Evolutionary conservation across 2,888 invertebrate species (phyloP).

Genomic region (Dryobota labecula): DNA sequence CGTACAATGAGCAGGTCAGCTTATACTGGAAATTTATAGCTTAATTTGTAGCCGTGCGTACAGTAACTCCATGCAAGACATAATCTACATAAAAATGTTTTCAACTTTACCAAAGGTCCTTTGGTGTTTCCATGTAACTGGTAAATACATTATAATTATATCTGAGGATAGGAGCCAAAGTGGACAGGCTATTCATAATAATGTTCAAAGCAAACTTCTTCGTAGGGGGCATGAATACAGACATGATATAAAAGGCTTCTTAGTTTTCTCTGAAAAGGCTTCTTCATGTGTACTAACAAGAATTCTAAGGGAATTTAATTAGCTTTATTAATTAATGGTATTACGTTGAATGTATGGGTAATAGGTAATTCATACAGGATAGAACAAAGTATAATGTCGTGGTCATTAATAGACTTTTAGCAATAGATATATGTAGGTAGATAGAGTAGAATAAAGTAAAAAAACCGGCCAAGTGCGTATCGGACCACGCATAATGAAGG

Average conservation of each 20-base stretch:
- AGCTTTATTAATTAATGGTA: neutral
- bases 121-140: neutral
- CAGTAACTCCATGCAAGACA: neutral
- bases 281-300: neutral
- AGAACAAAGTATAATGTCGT: neutral
- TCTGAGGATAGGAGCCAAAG: neutral
- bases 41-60: too few species aligned
- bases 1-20: too few species aligned
- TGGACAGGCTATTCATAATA: constrained; percentile 31
- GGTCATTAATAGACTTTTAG: neutral
- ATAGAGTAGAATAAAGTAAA: too few species aligned
- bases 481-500: too few species aligned
- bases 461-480: too few species aligned
- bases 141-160: neutral
- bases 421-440: too few species aligned
- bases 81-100: neutral
- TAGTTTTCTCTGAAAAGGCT: constrained; percentile 24
- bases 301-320: constrained; percentile 5
- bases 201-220: constrained; percentile 40
- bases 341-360: neutral
- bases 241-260: constrained; percentile 14
- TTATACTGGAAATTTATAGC: too few species aligned
- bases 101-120: neutral
- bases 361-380: neutral
- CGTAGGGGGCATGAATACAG: constrained; percentile 11